Evolutionary conservation across 2,888 invertebrate genomes (phyloP), one percentile per base, ranked within the genome.

Genomic region (Bunonema sp.): DNA sequence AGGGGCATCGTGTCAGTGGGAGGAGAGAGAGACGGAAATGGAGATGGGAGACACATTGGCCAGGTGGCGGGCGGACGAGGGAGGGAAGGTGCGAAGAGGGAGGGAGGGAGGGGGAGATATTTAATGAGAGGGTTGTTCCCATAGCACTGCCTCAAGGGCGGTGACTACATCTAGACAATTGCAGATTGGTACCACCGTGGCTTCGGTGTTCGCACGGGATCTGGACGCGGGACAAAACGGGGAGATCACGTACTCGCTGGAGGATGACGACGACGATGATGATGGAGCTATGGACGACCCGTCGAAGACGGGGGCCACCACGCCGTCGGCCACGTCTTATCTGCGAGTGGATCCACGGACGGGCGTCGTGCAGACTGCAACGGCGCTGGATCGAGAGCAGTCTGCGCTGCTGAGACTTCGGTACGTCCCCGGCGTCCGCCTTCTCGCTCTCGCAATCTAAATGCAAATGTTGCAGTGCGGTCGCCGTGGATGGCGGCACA

Each of bases 151-250:
- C 5, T n/a, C 12, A 39, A 39, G 36, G 41, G 45, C 32, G 19
- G 40, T 38, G 45, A 45, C 38, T 45, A 45, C 41, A 41, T 45
- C 40, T n/a, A n/a, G n/a, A n/a, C 26, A 31, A 21, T 47, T 55
- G 16, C 43, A 61, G 57, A 52, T 62, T 34, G 62, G 62, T 8
- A 64, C 64, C 5, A 64, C 64, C 7, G 61, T 64, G 20, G 37
- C 61, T 21, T 57, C 54, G 18, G 62, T 64, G 3, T 65, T 65
- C 64, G 91, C 93, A 3, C 82, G 81, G 0, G 93, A 93, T 68
- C 79, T 79, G 32, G 93, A 93, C 70, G 78, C 80, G 1, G 84
- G 81, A 16, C 82, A 83, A 54, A 91, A 93, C 69, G 87, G 88
- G 0, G 77, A 80, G 41, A 81, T 91, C 33, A 82, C 82, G 59